Evolutionary conservation across 2,888 invertebrate species (phyloP), one percentile per base, ranked within the genome.

Genomic region (Tryphoninae sp.): DNA sequence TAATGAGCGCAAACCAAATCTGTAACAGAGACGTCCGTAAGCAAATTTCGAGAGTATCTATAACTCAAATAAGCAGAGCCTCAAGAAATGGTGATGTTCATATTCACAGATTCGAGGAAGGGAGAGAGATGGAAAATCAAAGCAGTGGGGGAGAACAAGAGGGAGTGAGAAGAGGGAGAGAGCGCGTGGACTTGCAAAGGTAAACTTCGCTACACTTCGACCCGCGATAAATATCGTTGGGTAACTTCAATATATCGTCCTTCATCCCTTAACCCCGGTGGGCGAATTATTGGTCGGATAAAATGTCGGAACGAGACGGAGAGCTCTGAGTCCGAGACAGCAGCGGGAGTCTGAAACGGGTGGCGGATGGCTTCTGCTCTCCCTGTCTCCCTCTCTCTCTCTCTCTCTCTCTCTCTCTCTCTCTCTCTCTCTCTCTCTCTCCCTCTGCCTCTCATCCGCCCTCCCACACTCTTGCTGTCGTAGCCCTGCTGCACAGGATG

Each of bases 201-300:
- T 16, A 40, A 61, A 49, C 13, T 16, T 23, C 11, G 7, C 49
- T 55, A 51, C 42, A 74, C 65, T 64, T 49, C 75, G 58, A 79
- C 67, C 72, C 62, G 72, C 79, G 78, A 82, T 82, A 82, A 82
- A 82, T 82, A 82, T 72, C 76, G 72, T 58, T 68, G 76, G 33
- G 76, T 76, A 79, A 82, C 79, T 62, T 79, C 79, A 79, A 82
- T 82, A 79, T 82, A 82, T 82, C 76, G 82, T 79, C 76, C 82
- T 82, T 82, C 78, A 82, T 79, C 79, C 82, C 76, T 76, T 79
- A 79, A 79, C 82, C 79, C 61, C 79, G 72, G 73, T 76, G 62
- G 79, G 79, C 76, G 73, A 79, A 82, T 81, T 81, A 78, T 81
- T 78, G 81, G 33, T 78, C 78, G 81, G 78, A 81, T 81, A 81